These are phyloP conservation scores for Iguana delicatissima DNA, from an alignment of 2,797 vertebrate genomes.

Conservation along the genomic window DNA sequence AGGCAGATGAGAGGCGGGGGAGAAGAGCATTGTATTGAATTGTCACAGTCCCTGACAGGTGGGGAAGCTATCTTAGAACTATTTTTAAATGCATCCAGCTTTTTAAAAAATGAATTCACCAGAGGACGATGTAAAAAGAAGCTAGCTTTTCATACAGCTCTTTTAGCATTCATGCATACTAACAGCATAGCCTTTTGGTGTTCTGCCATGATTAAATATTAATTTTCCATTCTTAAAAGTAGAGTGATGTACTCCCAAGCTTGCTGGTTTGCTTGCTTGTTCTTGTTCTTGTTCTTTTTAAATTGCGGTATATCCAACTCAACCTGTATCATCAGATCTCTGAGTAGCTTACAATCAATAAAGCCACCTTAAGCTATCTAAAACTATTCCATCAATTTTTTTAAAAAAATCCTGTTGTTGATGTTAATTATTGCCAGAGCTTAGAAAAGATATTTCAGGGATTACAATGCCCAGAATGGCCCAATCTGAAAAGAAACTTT, in stretches of 20 bases:
- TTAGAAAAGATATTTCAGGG: background rate
- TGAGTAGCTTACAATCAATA: background rate
- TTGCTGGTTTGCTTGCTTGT: background rate
- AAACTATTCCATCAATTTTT: background rate
- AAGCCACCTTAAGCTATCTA: background rate
- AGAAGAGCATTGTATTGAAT: constrained; percentile 34
- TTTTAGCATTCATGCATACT: background rate
- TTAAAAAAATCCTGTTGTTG: no score
- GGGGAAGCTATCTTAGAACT: constrained; percentile 35
- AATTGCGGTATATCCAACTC: background rate
- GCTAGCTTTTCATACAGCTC: background rate
- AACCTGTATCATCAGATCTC: no score
- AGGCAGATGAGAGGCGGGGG: background rate
- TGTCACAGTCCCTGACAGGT: constrained; percentile 12
- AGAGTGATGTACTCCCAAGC: background rate
- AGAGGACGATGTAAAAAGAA: background rate
- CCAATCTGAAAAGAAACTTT: no score
- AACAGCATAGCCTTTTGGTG: background rate
- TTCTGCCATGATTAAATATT: background rate
- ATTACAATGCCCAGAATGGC: background rate
- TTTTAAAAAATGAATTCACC: background rate
- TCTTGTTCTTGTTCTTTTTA: background rate
- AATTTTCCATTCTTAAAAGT: background rate
- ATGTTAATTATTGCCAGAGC: background rate
- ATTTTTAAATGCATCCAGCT: constrained; percentile 54